Evolutionary conservation across 37 sponge, comb jelly and placozoan genomes (phyloP).

Genomic region (Geodia barretti): DNA sequence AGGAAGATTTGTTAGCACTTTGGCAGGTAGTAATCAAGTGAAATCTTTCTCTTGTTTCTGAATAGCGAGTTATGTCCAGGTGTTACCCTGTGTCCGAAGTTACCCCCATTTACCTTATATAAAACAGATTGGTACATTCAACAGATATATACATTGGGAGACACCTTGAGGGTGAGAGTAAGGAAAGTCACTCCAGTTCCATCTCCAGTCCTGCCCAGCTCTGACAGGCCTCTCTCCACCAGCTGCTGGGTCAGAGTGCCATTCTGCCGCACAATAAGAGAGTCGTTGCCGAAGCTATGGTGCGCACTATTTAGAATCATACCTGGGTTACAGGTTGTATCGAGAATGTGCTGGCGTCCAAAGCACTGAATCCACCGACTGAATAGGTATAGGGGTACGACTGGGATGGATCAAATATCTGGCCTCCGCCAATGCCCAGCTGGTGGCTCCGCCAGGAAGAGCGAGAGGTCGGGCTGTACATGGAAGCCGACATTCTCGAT

Average conservation of each 20-base stretch:
- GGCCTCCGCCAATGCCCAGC: not conserved
- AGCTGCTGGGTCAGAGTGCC: slow-evolving; percentile 17
- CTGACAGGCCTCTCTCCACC: slow-evolving; percentile 32
- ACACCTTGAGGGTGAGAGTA: slow-evolving; percentile 38
- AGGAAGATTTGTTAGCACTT: no score
- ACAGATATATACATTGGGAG: no score
- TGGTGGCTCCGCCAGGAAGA: no score
- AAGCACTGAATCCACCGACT: not conserved
- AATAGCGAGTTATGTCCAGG: no score
- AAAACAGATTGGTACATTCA: no score
- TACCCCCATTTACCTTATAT: no score
- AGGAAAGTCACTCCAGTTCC: slow-evolving; percentile 37
- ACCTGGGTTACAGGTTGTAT: no score
- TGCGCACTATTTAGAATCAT: not conserved
- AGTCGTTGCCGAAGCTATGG: not conserved
- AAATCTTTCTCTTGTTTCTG: no score
- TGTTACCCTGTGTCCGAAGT: no score
- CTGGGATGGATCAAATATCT: slow-evolving; percentile 31
- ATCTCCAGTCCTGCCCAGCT: slow-evolving; percentile 45
- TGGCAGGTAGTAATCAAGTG: no score
- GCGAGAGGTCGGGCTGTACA: no score
- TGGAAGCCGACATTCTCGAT: no score
- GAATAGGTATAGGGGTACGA: slow-evolving; percentile 40
- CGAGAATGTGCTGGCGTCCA: not conserved
- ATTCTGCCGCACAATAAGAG: slow-evolving; percentile 8